Evolutionary conservation across 2,797 vertebrate genomes (phyloP).

Genomic region (Atherinosoma microstoma): DNA sequence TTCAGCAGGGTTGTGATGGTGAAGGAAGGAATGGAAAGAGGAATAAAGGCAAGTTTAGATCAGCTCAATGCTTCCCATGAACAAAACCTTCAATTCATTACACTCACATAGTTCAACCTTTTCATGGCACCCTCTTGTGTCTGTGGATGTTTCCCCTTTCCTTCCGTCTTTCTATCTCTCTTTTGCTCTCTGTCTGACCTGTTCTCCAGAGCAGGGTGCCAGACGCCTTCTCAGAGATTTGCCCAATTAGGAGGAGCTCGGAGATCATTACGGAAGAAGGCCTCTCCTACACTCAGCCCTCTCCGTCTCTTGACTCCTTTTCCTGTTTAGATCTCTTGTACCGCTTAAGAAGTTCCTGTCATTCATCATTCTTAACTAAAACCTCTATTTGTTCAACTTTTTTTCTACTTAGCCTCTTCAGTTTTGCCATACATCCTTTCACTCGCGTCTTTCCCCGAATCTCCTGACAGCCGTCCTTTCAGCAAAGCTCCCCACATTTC

Average conservation of each 20-base stretch:
- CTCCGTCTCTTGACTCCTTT: conserved; percentile 30
- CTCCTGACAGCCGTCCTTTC: conserved; percentile 9
- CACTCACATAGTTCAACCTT: conserved; percentile 68
- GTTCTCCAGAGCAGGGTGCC: conserved; percentile 56
- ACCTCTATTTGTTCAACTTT: conserved; percentile 4
- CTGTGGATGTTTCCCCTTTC: conserved; percentile 53
- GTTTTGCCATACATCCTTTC: background rate
- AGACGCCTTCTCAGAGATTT: conserved; percentile 63
- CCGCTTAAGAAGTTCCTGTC: conserved; percentile 14
- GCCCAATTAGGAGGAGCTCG: conserved; percentile 77
- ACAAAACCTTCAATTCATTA: conserved; percentile 75
- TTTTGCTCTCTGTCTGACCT: conserved; percentile 53
- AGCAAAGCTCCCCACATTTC: background rate
- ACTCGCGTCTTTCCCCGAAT: conserved; percentile 3
- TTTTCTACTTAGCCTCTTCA: background rate
- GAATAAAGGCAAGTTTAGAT: conserved; percentile 48
- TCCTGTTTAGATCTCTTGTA: conserved; percentile 37
- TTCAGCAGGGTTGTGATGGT: background rate
- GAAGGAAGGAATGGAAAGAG: conserved; percentile 19
- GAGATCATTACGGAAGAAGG: conserved; percentile 59
- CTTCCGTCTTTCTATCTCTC: conserved; percentile 45
- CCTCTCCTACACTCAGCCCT: conserved; percentile 28
- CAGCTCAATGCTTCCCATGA: conserved; percentile 58
- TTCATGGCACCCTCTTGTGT: conserved; percentile 64
- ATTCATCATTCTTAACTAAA: conserved; percentile 1